These are phyloP conservation scores for Microctonus aethiopoides DNA, from an alignment of 2,888 invertebrate genomes.

Conservation along the genomic window DNA sequence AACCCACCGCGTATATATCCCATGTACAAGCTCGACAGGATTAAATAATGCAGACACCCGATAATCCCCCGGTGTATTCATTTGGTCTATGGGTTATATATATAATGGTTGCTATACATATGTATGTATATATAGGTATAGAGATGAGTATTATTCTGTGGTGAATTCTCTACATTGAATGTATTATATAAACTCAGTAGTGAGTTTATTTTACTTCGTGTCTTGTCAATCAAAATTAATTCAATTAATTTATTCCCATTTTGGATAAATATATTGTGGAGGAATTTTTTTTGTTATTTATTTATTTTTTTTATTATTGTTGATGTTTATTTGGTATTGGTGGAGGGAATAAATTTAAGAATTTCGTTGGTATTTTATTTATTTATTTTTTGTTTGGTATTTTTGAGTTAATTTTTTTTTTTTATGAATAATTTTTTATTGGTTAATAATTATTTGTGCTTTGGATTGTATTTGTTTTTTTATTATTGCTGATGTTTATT, in stretches of 20 bases:
- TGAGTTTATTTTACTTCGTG: neutral
- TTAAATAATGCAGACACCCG: constrained; percentile 59
- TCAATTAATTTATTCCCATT: neutral
- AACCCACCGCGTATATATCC: constrained; percentile 47
- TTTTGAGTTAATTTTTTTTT: no score
- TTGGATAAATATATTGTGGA: neutral
- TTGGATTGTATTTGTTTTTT: no score
- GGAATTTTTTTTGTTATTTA: neutral
- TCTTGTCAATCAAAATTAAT: neutral
- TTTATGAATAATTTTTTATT: no score
- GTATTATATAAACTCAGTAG: neutral
- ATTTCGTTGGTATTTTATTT: no score
- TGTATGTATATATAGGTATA: neutral
- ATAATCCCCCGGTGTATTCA: constrained; percentile 29
- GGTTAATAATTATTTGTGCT: no score
- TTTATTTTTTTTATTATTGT: neutral
- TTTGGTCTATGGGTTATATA: neutral
- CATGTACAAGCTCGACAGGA: constrained; percentile 59
- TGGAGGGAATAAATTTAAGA: no score
- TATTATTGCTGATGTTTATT: no score
- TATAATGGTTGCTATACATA: no score
- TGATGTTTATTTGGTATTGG: no score
- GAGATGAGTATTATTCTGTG: neutral
- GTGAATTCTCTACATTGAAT: neutral
- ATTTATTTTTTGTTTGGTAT: no score